Evolutionary conservation across 1,140 invertebrate genomes (phyloP), one percentile per base, ranked within the genome.

Genomic region (Frieseomelitta varia): DNA sequence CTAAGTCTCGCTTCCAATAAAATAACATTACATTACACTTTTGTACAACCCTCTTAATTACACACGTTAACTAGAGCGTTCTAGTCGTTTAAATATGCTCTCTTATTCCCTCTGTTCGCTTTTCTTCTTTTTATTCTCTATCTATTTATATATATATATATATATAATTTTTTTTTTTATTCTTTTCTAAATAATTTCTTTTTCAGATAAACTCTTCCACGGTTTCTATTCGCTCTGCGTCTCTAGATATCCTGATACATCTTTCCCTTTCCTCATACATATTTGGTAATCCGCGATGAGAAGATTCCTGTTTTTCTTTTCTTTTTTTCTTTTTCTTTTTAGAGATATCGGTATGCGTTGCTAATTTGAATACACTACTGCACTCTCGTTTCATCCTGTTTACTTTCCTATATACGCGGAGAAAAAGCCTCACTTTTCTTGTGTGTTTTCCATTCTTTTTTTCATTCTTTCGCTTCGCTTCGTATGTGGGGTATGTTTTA

Each of bases 11-110:
- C 89, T 91, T 90, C 89, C 84, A 77, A 91, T 89, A 90, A 93
- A 93, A 91, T 93, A 92, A 92, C 91, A 91, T 93, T 93, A 92
- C 92, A 91, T 30, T 92, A 92, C 91, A 92, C 89, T 90, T 93
- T 93, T 92, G 90, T 91, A 90, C 89, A 89, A 89, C 78, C 87
- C 77, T 76, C 74, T 85, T 90, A 81, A 74, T 88, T 88, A 30
- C 30, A 85, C 71, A 63, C 86, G 55, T 63, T 85, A 85, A 90
- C 53, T 30, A 30, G 75, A 90, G 79, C 67, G 67, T 51, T n/a
- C 73, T 80, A 76, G 51, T 78, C 69, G 75, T 75, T 71, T 69
- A 58, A 79, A 84, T 65, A 58, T 68, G 27, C 55, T 61, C 67
- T 63, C 19, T 78, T 47, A 69, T 76, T 69, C 58, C 55, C 30